Conservation (phyloP, 2,888 invertebrate genomes). For the Diadegma fenestrale region DNA sequence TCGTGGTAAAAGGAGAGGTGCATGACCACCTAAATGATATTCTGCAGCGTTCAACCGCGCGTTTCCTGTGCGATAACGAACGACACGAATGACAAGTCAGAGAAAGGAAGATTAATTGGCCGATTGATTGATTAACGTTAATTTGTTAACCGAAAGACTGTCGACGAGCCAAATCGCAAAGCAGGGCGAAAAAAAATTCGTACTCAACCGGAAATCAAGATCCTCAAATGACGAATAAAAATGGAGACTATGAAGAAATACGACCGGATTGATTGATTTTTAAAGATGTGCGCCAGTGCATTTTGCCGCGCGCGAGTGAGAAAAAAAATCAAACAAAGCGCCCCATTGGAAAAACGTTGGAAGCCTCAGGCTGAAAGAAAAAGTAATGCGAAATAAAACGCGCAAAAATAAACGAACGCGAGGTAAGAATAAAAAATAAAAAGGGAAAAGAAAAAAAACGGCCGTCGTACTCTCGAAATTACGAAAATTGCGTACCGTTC, state of each 20-base stretch:
- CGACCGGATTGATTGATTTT: background rate
- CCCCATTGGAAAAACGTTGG: background rate
- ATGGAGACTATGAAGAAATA: background rate
- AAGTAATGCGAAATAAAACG: background rate
- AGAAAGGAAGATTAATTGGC: background rate
- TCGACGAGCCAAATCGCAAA: background rate
- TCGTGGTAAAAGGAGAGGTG: background rate
- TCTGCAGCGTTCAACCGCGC: background rate
- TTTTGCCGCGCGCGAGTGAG: background rate
- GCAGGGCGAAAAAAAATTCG: background rate
- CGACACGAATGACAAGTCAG: background rate
- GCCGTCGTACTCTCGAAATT: conserved; percentile 72
- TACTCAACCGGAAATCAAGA: background rate
- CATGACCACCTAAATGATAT: background rate
- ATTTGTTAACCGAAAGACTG: background rate
- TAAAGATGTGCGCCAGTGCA: background rate
- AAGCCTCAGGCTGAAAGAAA: background rate
- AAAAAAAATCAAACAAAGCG: background rate
- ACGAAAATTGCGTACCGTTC: conserved; percentile 77
- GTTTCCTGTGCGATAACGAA: background rate
- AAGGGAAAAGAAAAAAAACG: background rate
- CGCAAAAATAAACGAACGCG: background rate
- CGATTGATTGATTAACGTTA: conserved; percentile 3
- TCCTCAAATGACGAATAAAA: background rate
- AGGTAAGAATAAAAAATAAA: background rate